These are phyloP conservation scores for Netelia virgata DNA, from an alignment of 2,888 invertebrate species.

Conservation along the genomic window DNA sequence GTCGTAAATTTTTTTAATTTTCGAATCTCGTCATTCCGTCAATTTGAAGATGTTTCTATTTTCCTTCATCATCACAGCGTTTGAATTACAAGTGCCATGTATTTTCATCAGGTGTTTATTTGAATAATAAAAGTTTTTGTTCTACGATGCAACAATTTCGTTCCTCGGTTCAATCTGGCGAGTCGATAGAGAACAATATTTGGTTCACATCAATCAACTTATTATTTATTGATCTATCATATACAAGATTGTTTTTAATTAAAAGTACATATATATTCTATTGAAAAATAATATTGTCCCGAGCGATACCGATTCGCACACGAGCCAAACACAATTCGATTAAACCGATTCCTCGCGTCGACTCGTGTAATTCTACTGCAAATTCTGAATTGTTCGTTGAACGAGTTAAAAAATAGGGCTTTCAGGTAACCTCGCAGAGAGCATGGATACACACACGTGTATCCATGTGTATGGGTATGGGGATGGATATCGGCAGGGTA, in stretches of 20 bases:
- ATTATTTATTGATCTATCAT: no score
- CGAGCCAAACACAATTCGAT: no score
- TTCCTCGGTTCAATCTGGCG: neutral
- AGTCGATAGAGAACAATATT: neutral
- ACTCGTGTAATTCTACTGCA: neutral
- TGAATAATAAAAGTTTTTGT: neutral
- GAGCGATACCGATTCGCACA: no score
- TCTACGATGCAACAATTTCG: neutral
- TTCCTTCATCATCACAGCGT: neutral
- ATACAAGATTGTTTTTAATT: no score
- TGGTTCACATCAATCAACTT: neutral
- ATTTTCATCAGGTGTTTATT: neutral
- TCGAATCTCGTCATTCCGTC: no score
- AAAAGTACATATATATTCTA: no score
- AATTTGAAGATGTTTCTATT: no score
- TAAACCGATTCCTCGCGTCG: neutral
- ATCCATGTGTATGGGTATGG: neutral
- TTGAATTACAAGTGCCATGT: neutral
- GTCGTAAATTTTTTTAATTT: no score
- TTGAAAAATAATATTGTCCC: no score
- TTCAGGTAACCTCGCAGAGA: neutral
- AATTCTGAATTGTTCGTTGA: neutral
- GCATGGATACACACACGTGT: neutral
- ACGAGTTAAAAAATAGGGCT: conserved; percentile 1
- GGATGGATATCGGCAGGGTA: neutral